A percentile compares a stretch with the other conserved stretches of the same genome.
These are phyloP conservation scores for Uloborus diversus DNA, from an alignment of 1,140 invertebrate species.

Conservation along the genomic window DNA sequence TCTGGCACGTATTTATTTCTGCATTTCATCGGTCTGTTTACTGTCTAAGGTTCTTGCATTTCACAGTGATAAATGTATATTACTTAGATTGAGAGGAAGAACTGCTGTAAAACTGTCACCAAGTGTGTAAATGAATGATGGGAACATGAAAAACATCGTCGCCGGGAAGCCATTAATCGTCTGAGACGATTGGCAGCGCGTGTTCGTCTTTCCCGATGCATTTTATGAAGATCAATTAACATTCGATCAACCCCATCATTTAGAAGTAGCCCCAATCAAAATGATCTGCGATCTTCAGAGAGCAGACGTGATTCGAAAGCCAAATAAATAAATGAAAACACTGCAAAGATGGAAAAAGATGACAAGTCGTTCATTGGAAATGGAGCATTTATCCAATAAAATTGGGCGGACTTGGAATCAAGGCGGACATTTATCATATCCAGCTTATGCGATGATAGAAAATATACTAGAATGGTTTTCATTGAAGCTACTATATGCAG, in stretches of 20 bases:
- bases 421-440: background rate
- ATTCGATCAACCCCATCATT: conserved; percentile 52
- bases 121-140: conserved; percentile 37
- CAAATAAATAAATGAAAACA: conserved; percentile 45
- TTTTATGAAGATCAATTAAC: conserved; percentile 44
- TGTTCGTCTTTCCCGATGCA: conserved; percentile 40
- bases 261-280: conserved; percentile 11
- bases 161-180: conserved; percentile 46
- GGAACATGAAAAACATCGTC: conserved; percentile 9
- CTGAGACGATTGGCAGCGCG: conserved; percentile 20
- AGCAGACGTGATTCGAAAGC: conserved; percentile 42
- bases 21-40: no score
- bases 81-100: no score
- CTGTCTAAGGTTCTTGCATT: no score
- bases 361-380: background rate
- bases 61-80: no score
- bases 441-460: background rate
- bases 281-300: conserved; percentile 5
- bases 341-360: conserved; percentile 2
- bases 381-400: conserved; percentile 38
- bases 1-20: no score
- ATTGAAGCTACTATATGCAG: no score
- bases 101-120: no score
- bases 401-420: background rate
- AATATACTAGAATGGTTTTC: background rate